These are phyloP conservation scores for Cydia splendana DNA, from an alignment of 1,140 invertebrate genomes.

Conservation along the genomic window DNA sequence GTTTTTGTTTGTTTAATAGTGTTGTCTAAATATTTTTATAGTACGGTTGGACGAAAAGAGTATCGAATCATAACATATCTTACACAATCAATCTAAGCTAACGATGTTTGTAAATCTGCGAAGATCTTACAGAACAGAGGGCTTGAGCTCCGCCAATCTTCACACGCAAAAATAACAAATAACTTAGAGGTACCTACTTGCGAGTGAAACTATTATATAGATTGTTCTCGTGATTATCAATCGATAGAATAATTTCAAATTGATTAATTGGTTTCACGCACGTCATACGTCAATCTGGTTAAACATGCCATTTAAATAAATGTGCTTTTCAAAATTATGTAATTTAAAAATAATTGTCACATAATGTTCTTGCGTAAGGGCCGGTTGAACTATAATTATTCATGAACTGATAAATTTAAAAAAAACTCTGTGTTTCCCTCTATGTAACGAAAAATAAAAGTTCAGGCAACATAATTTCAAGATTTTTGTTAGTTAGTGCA, in stretches of 20 bases:
- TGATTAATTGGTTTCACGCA: background rate
- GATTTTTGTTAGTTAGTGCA: no score
- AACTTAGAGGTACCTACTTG: background rate
- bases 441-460: no score
- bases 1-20: conserved; percentile 32
- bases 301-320: background rate
- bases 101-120: conserved; percentile 61
- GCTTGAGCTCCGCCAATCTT: conserved; percentile 39
- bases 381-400: no score
- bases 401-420: no score
- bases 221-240: background rate
- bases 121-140: conserved; percentile 47
- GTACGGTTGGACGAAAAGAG: conserved; percentile 43
- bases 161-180: conserved; percentile 14
- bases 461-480: no score
- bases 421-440: background rate
- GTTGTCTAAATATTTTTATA: conserved; percentile 58
- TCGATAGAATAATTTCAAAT: background rate
- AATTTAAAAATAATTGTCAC: no score
- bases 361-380: no score
- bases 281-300: background rate
- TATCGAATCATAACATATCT: conserved; percentile 52
- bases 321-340: background rate
- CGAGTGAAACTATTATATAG: background rate
- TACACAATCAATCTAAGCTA: conserved; percentile 55